Conservation (phyloP, 2,888 invertebrate species). For the Aspidapion aeneum region DNA sequence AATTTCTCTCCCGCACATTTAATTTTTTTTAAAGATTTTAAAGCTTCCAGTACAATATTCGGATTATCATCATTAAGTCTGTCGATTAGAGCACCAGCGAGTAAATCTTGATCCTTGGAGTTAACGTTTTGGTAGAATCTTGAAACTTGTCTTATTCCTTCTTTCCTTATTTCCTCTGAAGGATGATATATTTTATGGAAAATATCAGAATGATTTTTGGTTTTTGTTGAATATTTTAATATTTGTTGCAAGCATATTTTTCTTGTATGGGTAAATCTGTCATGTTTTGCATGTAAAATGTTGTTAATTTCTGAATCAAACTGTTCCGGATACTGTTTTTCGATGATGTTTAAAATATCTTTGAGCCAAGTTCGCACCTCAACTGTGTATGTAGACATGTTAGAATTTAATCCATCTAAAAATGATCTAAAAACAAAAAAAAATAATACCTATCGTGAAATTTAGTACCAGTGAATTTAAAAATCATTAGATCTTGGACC, state of each 20-base stretch:
- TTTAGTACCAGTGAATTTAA: too few species aligned
- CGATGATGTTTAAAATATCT: conserved; percentile 57
- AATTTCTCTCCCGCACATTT: conserved; percentile 24
- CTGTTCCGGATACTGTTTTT: conserved; percentile 65
- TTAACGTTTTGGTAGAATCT: conserved; percentile 52
- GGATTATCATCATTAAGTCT: conserved; percentile 66
- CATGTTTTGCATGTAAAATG: conserved; percentile 45
- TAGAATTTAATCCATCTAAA: conserved; percentile 33
- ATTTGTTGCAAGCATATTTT: conserved; percentile 37
- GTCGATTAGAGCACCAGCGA: conserved; percentile 61
- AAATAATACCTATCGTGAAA: background rate
- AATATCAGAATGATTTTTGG: conserved; percentile 45
- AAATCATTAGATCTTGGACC: too few species aligned
- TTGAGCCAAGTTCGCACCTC: conserved; percentile 36
- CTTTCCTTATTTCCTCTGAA: conserved; percentile 59
- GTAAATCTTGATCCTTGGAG: conserved; percentile 55
- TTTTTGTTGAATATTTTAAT: conserved; percentile 30
- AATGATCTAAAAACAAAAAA: conserved; percentile 35
- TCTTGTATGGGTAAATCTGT: conserved; percentile 22
- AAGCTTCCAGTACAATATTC: conserved; percentile 56
- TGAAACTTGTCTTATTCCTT: conserved; percentile 63
- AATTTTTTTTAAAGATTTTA: conserved; percentile 45
- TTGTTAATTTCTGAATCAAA: conserved; percentile 67
- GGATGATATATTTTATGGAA: conserved; percentile 73
- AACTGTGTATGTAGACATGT: conserved; percentile 28